Evolutionary conservation across 2,888 invertebrate genomes (phyloP).

Genomic region (Acleris holmiana): DNA sequence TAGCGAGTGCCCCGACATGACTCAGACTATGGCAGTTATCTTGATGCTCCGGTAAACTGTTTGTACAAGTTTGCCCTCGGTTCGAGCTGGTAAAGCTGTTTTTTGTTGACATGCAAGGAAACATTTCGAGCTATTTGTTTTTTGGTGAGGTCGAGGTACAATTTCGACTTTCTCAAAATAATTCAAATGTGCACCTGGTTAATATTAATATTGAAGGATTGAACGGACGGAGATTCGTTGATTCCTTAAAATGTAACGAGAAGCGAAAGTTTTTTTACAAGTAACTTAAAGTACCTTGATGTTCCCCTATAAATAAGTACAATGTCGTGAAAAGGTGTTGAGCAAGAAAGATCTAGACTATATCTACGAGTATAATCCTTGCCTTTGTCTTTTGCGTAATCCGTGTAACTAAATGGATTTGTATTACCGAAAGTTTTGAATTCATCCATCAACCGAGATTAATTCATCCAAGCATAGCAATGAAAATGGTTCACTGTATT

Average conservation of each 20-base stretch:
- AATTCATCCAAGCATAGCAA: conserved; percentile 23
- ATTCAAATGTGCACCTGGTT: neutral
- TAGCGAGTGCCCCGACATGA: conserved; percentile 43
- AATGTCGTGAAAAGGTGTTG: too few species aligned
- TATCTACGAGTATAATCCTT: conserved; percentile 1
- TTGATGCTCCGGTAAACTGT: conserved; percentile 41
- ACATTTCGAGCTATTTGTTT: neutral
- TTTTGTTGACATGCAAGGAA: conserved; percentile 13
- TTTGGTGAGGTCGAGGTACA: too few species aligned
- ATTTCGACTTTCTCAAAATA: neutral
- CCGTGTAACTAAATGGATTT: conserved; percentile 23
- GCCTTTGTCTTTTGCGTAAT: conserved; percentile 13
- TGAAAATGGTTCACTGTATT: too few species aligned
- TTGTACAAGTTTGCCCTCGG: conserved; percentile 28
- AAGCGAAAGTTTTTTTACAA: too few species aligned
- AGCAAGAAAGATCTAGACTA: too few species aligned
- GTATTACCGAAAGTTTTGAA: conserved; percentile 7
- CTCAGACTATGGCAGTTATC: conserved; percentile 41
- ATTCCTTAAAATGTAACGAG: too few species aligned
- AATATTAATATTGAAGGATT: too few species aligned
- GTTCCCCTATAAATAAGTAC: too few species aligned
- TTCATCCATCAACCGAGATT: conserved; percentile 28
- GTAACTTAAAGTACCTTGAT: too few species aligned
- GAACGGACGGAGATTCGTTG: too few species aligned
- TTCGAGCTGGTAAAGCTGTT: conserved; percentile 12